Percentiles rank a stretch among this genome's conserved stretches.
Evolutionary conservation across 2,113 vertebrate genomes (phyloP).

Genomic region (Oncorhynchus gorbuscha): DNA sequence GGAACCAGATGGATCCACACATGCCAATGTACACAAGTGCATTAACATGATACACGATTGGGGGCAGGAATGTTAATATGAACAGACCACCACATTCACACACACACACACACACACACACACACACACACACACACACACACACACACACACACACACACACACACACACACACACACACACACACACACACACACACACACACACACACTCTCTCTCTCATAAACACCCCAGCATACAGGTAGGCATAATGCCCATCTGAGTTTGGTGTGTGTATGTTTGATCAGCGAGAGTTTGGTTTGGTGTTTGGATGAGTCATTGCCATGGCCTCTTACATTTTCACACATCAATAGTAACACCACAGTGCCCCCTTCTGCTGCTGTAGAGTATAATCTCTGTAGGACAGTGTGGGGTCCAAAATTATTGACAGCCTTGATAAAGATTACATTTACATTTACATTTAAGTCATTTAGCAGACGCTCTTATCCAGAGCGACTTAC

Average conservation of each 20-base stretch:
- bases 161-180: conserved; percentile 15
- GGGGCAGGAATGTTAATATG: background rate
- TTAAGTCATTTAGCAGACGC: too few relatives aligned
- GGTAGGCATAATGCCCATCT: too few relatives aligned
- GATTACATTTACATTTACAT: too few relatives aligned
- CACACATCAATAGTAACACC: conserved; percentile 39
- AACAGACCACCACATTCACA: background rate
- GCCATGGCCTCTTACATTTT: background rate
- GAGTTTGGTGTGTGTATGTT: background rate
- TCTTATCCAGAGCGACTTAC: too few relatives aligned
- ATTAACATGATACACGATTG: too few relatives aligned
- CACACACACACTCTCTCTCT: background rate
- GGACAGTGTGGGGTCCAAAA: too few relatives aligned
- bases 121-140: conserved; percentile 3
- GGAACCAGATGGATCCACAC: conserved; percentile 35
- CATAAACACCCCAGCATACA: background rate
- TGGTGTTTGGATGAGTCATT: conserved; percentile 7
- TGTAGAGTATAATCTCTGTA: background rate
- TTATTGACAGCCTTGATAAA: too few relatives aligned
- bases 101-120: conserved; percentile 5
- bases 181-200: conserved; percentile 10
- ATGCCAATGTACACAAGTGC: background rate
- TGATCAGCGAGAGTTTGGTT: conserved; percentile 8
- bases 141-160: conserved; percentile 3
- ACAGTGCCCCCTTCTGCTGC: conserved; percentile 74